Evolutionary conservation across 1,140 invertebrate genomes (phyloP), one percentile per base, ranked within the genome.

Genomic region (Ceratosolen fusciceps): DNA sequence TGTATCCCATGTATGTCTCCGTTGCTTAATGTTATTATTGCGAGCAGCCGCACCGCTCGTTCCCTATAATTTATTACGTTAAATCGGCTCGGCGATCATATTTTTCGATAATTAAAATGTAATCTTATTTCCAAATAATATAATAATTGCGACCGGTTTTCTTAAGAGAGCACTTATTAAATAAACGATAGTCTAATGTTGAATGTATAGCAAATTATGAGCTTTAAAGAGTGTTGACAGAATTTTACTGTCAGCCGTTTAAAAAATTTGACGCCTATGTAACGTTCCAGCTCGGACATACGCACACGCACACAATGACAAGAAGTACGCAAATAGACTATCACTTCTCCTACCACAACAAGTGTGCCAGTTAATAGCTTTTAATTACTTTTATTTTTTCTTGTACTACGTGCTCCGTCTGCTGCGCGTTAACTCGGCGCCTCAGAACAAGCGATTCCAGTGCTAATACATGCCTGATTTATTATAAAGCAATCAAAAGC

Each of bases 221-320:
- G 26, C 34, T 65, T n/a, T n/a, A n/a, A 12, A 37, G 0, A n/a
- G 31, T 37, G 60, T 21, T 37, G 60, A 62, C 31, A 34, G 12
- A 62, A 62, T 62, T 14, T 34, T 62, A 34, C 60, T 34, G 10
- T 19, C 14, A 21, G 21, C 21, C n/a, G 34, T 21, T 62, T 62
- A 37, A n/a, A 37, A 14, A 34, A 62, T 62, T 62, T 62, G 60
- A 37, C n/a, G n/a, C n/a, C n/a, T n/a, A n/a, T n/a, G n/a, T n/a
- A n/a, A n/a, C n/a, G n/a, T n/a, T n/a, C n/a, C n/a, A n/a, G n/a
- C n/a, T n/a, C n/a, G n/a, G n/a, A n/a, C n/a, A n/a, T n/a, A n/a
- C n/a, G n/a, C n/a, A n/a, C n/a, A n/a, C n/a, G n/a, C n/a, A n/a
- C n/a, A n/a, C n/a, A n/a, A n/a, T n/a, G n/a, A n/a, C n/a, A n/a